phyloP scores from a whole-genome alignment of 2,888 invertebrate genomes.

The Stenodera caucasica region DNA sequence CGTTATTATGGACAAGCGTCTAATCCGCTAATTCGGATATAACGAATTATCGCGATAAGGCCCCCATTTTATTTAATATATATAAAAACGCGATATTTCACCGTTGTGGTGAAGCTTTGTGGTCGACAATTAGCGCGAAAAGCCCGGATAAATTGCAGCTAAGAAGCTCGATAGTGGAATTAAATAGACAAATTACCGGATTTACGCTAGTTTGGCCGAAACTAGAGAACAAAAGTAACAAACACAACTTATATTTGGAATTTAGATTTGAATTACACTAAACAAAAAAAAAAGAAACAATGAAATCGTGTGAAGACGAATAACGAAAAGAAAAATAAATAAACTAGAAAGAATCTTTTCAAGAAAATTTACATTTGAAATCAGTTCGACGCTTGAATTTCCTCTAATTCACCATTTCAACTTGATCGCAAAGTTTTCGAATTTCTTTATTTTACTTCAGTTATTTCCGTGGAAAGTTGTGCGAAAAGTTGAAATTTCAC shows the following conservation, averaged over 20 bases:
- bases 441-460: too few relatives aligned
- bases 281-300: background rate
- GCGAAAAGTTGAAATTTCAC: background rate
- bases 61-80: too few relatives aligned
- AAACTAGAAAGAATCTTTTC: background rate
- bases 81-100: background rate
- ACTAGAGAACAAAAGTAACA: too few relatives aligned
- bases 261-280: too few relatives aligned
- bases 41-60: too few relatives aligned
- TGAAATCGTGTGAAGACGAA: background rate
- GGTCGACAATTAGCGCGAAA: background rate
- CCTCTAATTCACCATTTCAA: background rate
- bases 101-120: background rate
- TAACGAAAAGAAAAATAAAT: background rate
- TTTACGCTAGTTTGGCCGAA: background rate
- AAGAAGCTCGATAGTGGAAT: background rate
- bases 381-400: background rate
- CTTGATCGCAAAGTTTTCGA: background rate
- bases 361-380: background rate
- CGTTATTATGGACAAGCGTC: background rate
- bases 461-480: too few relatives aligned
- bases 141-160: background rate
- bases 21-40: too few relatives aligned
- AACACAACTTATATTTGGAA: too few relatives aligned
- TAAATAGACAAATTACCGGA: slow-evolving; percentile 1